Evolutionary conservation across 2,888 invertebrate species (phyloP), one percentile per base, ranked within the genome.

Genomic region (Chrysina gloriosa): DNA sequence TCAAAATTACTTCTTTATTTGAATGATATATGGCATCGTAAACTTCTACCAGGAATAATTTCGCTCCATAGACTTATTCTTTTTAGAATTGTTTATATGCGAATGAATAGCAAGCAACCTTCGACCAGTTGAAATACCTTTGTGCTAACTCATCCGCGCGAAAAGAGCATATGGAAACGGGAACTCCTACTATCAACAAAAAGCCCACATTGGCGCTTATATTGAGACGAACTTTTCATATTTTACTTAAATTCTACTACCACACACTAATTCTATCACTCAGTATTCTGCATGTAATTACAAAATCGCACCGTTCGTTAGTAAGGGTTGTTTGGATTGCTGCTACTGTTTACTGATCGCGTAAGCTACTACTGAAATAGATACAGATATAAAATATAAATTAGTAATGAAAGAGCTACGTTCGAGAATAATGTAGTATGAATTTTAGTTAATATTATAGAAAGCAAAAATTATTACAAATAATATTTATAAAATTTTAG

Each of bases 41-140:
- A 52, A 52, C 7, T 25, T 19, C 9, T 31, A 16, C 3, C 31
- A 7, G 25, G 25, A 39, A 25, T 25, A 39, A 58, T 23, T 25
- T 9, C 14, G 14, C 14, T 25, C 25, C 7, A 19, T 39, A 19
- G n/a, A 54, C 14, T 9, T 19, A 39, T 36, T 58, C 36, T 36
- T 39, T 58, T 19, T 23, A 58, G 25, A 39, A 58, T 39, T 58
- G 42, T 39, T 36, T 39, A 23, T 56, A 39, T 19, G 25, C 21
- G 25, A 11, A 58, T 58, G 39, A 58, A 11, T 11, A 39, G 56
- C 56, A 56, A 56, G n/a, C 39, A 56, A 56, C 39, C 58, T 58
- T 58, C 58, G 25, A 25, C 39, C 36, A 39, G 14, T 39, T 14
- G 39, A 39, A 58, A 58, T 58, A 25, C 25, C 7, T 58, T 58